Conservation (phyloP, 37 sponge, comb jelly and placozoan species). For the Aplysina aerophoba region DNA sequence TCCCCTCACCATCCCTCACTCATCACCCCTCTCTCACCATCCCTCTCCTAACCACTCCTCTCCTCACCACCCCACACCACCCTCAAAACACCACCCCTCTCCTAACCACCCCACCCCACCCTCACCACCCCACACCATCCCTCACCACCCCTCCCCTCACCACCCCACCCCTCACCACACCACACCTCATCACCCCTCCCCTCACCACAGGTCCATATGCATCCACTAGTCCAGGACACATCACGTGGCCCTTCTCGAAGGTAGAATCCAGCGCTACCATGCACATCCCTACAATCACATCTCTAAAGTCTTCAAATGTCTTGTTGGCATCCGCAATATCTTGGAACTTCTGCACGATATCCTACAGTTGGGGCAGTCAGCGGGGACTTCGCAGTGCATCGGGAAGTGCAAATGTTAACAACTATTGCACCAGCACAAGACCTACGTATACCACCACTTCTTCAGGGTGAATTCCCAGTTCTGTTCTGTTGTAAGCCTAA, state of each 20-base stretch:
- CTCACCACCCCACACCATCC: neutral
- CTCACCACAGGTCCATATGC: conserved; percentile 69
- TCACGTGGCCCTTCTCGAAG: conserved; percentile 17
- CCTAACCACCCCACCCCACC: neutral
- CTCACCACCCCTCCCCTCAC: conserved; percentile 28
- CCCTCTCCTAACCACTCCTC: neutral
- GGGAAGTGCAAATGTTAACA: no score
- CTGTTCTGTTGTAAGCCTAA: no score
- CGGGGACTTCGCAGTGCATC: no score
- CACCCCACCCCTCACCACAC: neutral
- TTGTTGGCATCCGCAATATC: conserved; percentile 8
- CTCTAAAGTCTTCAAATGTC: conserved; percentile 27
- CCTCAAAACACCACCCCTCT: neutral
- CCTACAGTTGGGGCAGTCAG: neutral
- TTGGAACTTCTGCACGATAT: neutral
- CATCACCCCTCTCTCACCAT: neutral
- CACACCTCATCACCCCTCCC: neutral
- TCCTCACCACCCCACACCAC: neutral
- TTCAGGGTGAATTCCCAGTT: no score
- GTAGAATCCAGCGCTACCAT: neutral
- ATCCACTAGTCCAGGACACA: conserved; percentile 69
- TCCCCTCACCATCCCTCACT: neutral
- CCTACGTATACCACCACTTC: no score
- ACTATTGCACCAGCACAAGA: no score
- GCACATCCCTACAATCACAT: neutral